Evolutionary conservation across 2,797 vertebrate species (phyloP).

Genomic region (Gambelia wislizenii): DNA sequence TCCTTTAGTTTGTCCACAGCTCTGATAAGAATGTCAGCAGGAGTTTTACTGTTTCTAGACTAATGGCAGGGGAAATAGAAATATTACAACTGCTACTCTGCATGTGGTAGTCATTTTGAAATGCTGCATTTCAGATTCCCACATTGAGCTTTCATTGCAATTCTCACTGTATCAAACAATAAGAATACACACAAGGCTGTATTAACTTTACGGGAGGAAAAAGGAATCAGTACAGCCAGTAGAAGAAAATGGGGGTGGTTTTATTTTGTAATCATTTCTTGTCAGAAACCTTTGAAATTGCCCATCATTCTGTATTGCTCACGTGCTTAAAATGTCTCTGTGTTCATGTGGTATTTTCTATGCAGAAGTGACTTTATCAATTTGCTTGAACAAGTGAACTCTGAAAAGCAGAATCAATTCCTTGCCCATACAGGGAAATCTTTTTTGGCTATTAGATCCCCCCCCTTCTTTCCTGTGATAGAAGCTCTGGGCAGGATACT

Average conservation of each 20-base stretch:
- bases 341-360: not conserved
- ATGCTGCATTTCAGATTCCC: conserved; percentile 66
- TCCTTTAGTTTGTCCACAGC: conserved; percentile 67
- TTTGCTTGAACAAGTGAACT: conserved; percentile 22
- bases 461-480: not conserved
- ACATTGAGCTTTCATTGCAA: conserved; percentile 57
- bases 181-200: conserved; percentile 51
- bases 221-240: not conserved
- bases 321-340: not conserved
- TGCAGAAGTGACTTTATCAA: not conserved
- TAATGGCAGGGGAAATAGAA: conserved; percentile 72
- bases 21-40: conserved; percentile 72
- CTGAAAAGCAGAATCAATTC: not conserved
- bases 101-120: conserved; percentile 70
- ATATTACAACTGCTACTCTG: conserved; percentile 65
- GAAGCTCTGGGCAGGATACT: not conserved
- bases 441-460: not conserved
- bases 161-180: conserved; percentile 57
- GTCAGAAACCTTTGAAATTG: not conserved
- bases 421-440: not conserved
- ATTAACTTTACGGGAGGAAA: conserved; percentile 47
- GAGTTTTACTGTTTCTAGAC: conserved; percentile 68
- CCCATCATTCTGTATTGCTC: conserved; percentile 12
- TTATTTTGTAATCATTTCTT: conserved; percentile 48
- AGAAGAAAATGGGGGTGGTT: conserved; percentile 5